Conservation (phyloP, 1,140 invertebrate genomes). For the Eumeta japonica region DNA sequence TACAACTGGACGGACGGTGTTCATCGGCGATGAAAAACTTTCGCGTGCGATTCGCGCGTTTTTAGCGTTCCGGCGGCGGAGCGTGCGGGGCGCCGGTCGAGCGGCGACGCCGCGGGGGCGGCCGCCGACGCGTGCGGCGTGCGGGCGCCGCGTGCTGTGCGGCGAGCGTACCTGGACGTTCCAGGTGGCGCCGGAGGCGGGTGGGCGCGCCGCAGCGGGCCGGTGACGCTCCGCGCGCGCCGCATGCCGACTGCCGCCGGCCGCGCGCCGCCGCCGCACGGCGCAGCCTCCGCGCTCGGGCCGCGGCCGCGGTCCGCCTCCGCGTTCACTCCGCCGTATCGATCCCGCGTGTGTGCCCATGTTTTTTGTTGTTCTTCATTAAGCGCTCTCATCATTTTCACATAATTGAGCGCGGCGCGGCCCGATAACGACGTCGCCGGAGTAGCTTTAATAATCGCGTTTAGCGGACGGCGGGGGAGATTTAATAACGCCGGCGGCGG, state of each 20-base stretch:
- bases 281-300: slow-evolving; percentile 8
- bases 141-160: too few relatives aligned
- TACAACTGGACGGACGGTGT: too few relatives aligned
- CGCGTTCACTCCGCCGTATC: slow-evolving; percentile 16
- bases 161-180: slow-evolving; percentile 62
- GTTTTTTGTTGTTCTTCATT: slow-evolving; percentile 2
- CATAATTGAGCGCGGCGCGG: too few relatives aligned
- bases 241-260: slow-evolving; percentile 52
- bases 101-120: too few relatives aligned
- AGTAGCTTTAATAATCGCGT: slow-evolving; percentile 26
- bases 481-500: slow-evolving; percentile 39
- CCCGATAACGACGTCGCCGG: too few relatives aligned
- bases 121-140: too few relatives aligned
- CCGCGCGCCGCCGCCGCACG: slow-evolving; percentile 13
- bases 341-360: slow-evolving; percentile 1
- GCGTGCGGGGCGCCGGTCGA: too few relatives aligned
- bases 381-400: background rate
- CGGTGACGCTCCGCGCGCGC: slow-evolving; percentile 59
- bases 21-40: too few relatives aligned
- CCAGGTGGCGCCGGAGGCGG: slow-evolving; percentile 69
- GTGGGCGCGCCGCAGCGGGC: slow-evolving; percentile 63
- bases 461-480: slow-evolving; percentile 47
- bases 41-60: too few relatives aligned
- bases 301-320: slow-evolving; percentile 48
- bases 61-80: too few relatives aligned